Percentiles rank a stretch among this genome's conserved stretches.
phyloP scores from a whole-genome alignment of 2,113 vertebrate species.

The Aix galericulata region DNA sequence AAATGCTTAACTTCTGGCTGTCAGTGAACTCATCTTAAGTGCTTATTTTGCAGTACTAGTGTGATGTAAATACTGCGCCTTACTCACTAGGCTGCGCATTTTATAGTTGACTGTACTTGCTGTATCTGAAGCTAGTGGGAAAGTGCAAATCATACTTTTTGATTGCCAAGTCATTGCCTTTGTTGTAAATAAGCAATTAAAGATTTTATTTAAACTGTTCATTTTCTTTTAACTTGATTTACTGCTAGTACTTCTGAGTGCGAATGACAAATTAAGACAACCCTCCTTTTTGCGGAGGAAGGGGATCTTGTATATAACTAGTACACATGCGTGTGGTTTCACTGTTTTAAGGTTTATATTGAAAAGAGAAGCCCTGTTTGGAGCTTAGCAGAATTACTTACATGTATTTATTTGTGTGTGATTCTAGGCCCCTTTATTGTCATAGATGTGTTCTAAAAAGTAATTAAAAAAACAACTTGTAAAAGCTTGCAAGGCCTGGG shows the following conservation, averaged over 20 bases:
- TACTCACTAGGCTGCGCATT: slow-evolving; percentile 72
- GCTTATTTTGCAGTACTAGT: slow-evolving; percentile 72
- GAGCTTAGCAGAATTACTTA: not conserved
- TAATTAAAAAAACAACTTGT: not conserved
- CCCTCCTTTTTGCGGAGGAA: not conserved
- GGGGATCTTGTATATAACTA: not conserved
- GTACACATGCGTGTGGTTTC: not conserved
- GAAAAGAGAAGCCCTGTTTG: not conserved
- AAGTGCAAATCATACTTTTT: slow-evolving; percentile 27
- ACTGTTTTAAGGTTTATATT: not conserved
- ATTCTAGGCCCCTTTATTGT: not conserved
- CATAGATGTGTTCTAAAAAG: not conserved
- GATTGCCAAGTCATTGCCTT: slow-evolving; percentile 64
- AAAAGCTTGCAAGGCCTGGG: fast-evolving
- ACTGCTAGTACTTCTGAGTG: not conserved
- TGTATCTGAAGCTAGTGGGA: slow-evolving; percentile 42
- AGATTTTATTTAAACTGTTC: slow-evolving; percentile 68
- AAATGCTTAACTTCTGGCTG: slow-evolving; percentile 42
- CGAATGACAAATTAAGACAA: not conserved
- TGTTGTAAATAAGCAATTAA: slow-evolving; percentile 74
- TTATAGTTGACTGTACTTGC: slow-evolving; percentile 33
- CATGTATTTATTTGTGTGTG: not conserved
- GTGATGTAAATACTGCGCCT: slow-evolving; percentile 73
- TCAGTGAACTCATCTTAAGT: slow-evolving; percentile 58
- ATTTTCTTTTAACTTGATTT: not conserved